A percentile compares a stretch with the other conserved stretches of the same genome.
phyloP scores from a whole-genome alignment of 2,113 vertebrate species.

The Phaetusa simplex region DNA sequence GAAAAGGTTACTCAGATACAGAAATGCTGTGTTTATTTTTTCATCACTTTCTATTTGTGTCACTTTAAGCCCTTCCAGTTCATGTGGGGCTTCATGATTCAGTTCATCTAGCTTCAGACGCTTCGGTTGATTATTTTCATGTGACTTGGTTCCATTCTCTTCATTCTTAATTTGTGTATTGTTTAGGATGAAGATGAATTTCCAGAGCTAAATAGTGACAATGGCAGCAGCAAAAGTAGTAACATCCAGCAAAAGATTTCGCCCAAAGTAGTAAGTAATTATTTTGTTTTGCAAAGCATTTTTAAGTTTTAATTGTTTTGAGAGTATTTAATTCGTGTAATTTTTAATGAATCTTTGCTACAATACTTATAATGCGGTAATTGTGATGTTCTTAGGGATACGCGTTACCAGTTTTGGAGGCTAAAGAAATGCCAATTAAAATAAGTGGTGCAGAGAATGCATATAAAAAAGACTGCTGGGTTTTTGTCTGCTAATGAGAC shows the following conservation, averaged over 20 bases:
- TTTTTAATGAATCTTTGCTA: neutral
- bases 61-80: neutral
- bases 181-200: constrained; percentile 92
- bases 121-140: neutral
- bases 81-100: neutral
- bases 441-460: neutral
- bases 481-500: neutral
- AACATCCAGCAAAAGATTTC: constrained; percentile 85
- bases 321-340: neutral
- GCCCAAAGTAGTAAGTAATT: constrained; percentile 85
- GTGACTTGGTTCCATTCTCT: neutral
- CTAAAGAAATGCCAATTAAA: neutral
- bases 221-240: constrained; percentile 79
- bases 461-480: neutral
- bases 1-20: neutral
- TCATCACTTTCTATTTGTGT: neutral
- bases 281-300: neutral
- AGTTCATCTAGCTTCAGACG: neutral
- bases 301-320: neutral
- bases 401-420: neutral
- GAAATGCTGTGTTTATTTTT: neutral
- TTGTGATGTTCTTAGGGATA: neutral
- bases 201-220: constrained; percentile 85
- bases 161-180: neutral
- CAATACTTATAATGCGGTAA: neutral